Evolutionary conservation across 2,113 vertebrate genomes (phyloP).

Genomic region (Urocitellus parryii): DNA sequence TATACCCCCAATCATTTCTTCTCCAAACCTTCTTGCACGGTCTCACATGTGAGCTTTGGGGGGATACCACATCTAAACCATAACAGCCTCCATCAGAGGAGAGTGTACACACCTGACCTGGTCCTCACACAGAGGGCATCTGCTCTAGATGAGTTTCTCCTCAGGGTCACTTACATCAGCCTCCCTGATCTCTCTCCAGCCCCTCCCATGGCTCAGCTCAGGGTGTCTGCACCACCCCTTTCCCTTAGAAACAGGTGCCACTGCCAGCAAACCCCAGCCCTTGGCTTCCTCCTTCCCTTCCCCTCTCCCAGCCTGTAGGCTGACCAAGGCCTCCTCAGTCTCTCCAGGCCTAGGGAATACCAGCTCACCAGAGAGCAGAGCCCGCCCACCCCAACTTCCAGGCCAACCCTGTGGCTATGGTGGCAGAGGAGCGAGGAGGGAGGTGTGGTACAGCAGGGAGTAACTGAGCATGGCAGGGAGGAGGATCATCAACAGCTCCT

Average conservation of each 20-base stretch:
- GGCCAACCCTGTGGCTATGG: background rate
- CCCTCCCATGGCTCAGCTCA: background rate
- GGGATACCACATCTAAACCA: too few relatives aligned
- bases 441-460: background rate
- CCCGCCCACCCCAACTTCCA: background rate
- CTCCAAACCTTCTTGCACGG: too few relatives aligned
- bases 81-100: background rate
- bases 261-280: background rate
- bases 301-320: background rate
- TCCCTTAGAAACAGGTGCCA: background rate
- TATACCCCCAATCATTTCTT: too few relatives aligned
- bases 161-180: background rate
- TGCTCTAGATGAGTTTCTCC: background rate
- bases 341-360: background rate
- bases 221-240: background rate
- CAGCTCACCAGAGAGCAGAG: background rate
- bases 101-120: fast-evolving
- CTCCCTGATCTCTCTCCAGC: background rate
- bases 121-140: background rate
- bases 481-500: background rate
- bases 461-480: background rate
- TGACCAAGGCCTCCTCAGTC: background rate
- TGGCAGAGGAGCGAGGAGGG: too few relatives aligned
- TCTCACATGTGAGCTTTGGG: too few relatives aligned
- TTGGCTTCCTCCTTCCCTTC: background rate